Evolutionary conservation across 2,888 invertebrate species (phyloP).

Genomic region (Tiphia femorata): DNA sequence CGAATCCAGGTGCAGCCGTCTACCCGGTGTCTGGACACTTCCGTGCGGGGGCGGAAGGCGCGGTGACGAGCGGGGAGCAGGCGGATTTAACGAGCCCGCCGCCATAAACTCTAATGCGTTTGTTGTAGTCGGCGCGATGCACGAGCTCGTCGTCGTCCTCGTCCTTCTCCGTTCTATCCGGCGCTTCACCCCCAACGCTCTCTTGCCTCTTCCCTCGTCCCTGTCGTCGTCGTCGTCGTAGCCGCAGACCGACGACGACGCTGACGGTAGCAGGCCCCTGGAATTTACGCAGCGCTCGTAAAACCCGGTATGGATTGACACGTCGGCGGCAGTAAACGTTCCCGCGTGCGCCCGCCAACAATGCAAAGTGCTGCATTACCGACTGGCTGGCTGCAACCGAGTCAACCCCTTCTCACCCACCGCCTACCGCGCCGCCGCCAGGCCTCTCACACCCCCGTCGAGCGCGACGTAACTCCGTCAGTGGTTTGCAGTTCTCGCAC

Average conservation of each 20-base stretch:
- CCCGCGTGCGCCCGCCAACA: conserved; percentile 47
- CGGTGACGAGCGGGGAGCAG: conserved; percentile 18
- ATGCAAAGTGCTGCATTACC: conserved; percentile 59
- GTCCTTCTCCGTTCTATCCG: no score
- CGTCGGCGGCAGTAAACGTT: conserved; percentile 60
- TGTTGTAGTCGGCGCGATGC: conserved; percentile 53
- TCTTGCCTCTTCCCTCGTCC: no score
- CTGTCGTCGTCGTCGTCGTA: not conserved
- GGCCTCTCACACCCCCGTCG: not conserved
- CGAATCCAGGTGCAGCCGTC: conserved; percentile 54
- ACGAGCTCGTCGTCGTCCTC: no score
- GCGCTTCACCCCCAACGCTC: no score
- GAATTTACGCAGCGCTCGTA: conserved; percentile 62
- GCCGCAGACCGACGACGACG: conserved; percentile 7
- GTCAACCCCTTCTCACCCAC: conserved; percentile 1
- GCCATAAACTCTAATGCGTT: conserved; percentile 64
- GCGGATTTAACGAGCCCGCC: conserved; percentile 50
- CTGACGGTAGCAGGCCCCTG: conserved; percentile 31
- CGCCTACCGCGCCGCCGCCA: conserved; percentile 4
- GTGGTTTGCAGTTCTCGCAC: conserved; percentile 15
- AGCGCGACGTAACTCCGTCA: not conserved
- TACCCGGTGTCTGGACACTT: conserved; percentile 54
- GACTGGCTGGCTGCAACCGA: conserved; percentile 30
- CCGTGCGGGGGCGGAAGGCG: conserved; percentile 21
- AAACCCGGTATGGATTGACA: conserved; percentile 62